phyloP scores from a whole-genome alignment of 2,113 vertebrate genomes.

The Martes martes region DNA sequence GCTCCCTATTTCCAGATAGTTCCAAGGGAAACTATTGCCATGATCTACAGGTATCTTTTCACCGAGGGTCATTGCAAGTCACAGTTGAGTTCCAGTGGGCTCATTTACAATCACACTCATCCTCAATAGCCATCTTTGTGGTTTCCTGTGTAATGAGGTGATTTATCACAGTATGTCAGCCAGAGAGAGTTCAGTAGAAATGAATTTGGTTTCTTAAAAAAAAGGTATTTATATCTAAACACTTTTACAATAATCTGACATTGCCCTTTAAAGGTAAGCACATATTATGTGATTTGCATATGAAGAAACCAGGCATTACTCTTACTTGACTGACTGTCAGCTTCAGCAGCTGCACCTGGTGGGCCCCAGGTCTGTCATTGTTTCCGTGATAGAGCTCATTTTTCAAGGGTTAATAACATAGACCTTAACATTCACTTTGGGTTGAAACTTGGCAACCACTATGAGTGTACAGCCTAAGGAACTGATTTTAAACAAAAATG shows the following conservation, averaged over 20 bases:
- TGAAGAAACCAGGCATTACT: conserved; percentile 75
- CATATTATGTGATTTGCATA: conserved; percentile 72
- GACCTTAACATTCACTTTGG: conserved; percentile 64
- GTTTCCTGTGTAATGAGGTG: conserved; percentile 72
- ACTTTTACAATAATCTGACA: conserved; percentile 72
- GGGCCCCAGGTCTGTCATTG: conserved; percentile 61
- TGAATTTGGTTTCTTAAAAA: conserved; percentile 69
- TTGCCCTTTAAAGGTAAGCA: conserved; percentile 71
- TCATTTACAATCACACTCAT: conserved; percentile 62
- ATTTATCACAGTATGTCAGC: conserved; percentile 75
- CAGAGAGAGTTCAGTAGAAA: conserved; percentile 63
- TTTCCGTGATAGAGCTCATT: conserved; percentile 59
- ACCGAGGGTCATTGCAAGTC: conserved; percentile 23
- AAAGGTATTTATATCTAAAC: conserved; percentile 73
- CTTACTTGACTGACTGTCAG: conserved; percentile 74
- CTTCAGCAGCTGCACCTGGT: conserved; percentile 50
- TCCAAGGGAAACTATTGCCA: not conserved
- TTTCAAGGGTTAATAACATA: conserved; percentile 69
- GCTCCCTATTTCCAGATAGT: not conserved
- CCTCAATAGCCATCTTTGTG: conserved; percentile 63
- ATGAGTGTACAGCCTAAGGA: conserved; percentile 48
- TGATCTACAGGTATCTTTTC: conserved; percentile 49
- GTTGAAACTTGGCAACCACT: conserved; percentile 65
- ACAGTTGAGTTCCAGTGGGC: not conserved
- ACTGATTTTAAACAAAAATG: conserved; percentile 73